A percentile compares a stretch with the other conserved stretches of the same genome.
Evolutionary conservation across 2,113 vertebrate genomes (phyloP).

Genomic region (Myrmecophaga tridactyla): DNA sequence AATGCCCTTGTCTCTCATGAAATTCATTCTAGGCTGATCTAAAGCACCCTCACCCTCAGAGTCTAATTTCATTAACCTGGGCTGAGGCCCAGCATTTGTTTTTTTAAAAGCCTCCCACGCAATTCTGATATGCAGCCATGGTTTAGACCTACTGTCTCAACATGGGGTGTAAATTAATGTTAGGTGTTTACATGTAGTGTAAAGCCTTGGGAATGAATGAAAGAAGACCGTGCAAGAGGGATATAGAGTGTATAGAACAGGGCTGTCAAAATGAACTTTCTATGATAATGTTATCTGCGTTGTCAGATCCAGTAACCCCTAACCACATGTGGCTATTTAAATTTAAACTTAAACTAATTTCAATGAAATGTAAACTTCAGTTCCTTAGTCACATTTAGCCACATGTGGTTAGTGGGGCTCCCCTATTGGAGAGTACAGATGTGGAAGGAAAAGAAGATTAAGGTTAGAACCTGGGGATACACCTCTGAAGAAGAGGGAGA

Average conservation of each 20-base stretch:
- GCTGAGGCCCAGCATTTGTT: not conserved
- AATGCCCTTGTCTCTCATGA: constrained; percentile 43
- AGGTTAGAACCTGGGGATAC: not conserved
- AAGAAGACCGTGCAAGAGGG: not conserved
- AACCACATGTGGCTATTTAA: not conserved
- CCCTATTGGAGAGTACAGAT: not conserved
- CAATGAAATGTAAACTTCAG: not conserved
- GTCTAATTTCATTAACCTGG: not conserved
- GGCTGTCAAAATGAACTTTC: not conserved
- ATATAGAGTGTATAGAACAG: not conserved
- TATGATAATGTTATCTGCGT: not conserved
- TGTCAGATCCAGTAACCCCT: not conserved
- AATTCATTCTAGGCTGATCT: not conserved
- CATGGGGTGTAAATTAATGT: not conserved
- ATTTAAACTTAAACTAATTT: not conserved
- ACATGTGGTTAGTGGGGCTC: not conserved
- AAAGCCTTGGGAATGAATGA: not conserved
- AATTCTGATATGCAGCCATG: not conserved
- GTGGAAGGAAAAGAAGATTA: not conserved
- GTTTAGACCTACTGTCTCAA: not conserved
- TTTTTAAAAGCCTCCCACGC: not conserved
- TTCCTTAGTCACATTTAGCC: not conserved
- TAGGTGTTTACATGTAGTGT: not conserved
- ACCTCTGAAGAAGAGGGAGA: not conserved
- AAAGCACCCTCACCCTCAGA: not conserved